Base-by-base conservation (phyloP, 2,113 vertebrate genomes). In the Tyrannus savana region DNA sequence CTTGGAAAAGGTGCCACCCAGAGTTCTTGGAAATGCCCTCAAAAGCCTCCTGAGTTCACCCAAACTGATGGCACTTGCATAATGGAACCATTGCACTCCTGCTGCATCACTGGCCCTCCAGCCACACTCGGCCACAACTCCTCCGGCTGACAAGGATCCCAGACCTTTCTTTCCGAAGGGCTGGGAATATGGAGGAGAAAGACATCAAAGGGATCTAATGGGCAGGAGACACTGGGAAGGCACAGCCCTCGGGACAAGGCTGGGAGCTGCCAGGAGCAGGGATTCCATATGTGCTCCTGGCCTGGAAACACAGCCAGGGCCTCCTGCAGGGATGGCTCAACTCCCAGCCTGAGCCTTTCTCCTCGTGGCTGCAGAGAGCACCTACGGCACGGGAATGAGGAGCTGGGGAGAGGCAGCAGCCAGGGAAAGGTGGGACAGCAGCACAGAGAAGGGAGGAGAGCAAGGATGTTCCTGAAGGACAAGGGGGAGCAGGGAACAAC, bases 1-100 rank as follows among this genome's bases (percentile, higher is more conserved):
- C 72, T 96, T 74, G 76, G 66, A 88, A 68, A 89, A 95, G 90
- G 42, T 84, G 77, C 75, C 87, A 93, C 63, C 66, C 89, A 63
- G 19, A n/a, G 81, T 95, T 94, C 95, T 90, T 82, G 84, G 93
- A 97, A 97, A 79, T 58, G 60, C 28, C 90, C 76, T 95, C 77
- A 95, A 80, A 95, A 85, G 88, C 15, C 62, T 84, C 21, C 39
- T 53, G 9, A 42, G 78, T 56, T 80, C 62, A 62, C 46, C 13
- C 66, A 77, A 84, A 79, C 52, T 56, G 50, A 41, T 64, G 56
- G 31, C 33, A 86, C 82, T 74, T 84, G 58, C 37, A 78, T 64
- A 95, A 80, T 6, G 56, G 84, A 89, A 89, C 67, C 62, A 50
- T 92, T 90, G 79, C 87, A 52, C 42, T 90, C 46, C 66, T 83